These are phyloP conservation scores for Hybognathus amarus DNA, from an alignment of 2,797 vertebrate species.

Conservation along the genomic window DNA sequence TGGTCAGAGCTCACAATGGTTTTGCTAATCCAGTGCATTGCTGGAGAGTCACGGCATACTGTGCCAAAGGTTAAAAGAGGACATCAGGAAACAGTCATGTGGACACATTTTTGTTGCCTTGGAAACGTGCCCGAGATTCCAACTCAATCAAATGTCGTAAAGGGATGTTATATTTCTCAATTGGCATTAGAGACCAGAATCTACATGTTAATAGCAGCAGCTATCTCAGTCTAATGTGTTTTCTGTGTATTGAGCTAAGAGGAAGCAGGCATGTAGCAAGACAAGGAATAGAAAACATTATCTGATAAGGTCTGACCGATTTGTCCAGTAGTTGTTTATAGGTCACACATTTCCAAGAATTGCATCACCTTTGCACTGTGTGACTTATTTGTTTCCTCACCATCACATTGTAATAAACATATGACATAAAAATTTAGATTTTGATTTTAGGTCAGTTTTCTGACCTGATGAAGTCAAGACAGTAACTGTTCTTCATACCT, in stretches of 20 bases:
- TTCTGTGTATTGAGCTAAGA: background rate
- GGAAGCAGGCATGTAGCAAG: background rate
- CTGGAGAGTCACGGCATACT: background rate
- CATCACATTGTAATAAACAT: background rate
- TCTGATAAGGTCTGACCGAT: background rate
- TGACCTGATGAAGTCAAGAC: background rate
- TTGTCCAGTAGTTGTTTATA: background rate
- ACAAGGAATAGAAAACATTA: background rate
- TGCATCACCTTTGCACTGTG: background rate
- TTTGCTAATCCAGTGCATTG: background rate
- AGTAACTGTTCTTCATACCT: background rate
- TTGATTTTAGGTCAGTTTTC: background rate
- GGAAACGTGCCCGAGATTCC: conserved; percentile 15
- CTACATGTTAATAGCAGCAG: background rate
- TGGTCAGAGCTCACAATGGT: background rate
- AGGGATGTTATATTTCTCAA: background rate
- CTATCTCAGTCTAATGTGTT: conserved; percentile 1
- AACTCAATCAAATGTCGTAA: conserved; percentile 15
- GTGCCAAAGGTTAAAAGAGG: conserved; percentile 7
- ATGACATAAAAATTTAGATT: background rate
- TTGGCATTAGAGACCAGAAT: background rate
- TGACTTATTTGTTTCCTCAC: background rate
- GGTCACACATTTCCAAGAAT: background rate
- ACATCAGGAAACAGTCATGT: background rate
- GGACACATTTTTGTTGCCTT: background rate